Percentiles rank a stretch among this genome's conserved stretches.
Conservation (phyloP, 2,888 invertebrate species). For the Cheilosia scutellata region DNA sequence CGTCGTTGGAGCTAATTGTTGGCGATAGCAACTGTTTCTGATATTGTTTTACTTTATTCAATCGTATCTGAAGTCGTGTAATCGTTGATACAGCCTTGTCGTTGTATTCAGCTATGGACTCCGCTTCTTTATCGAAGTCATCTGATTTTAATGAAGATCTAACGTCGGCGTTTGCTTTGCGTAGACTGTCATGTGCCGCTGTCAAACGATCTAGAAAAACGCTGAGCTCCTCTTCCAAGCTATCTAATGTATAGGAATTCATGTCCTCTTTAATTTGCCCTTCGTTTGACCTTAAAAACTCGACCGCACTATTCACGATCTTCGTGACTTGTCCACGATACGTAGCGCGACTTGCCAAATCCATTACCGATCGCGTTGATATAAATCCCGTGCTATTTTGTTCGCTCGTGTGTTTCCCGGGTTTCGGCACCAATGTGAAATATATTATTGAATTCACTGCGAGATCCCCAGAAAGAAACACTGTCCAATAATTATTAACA, state of each 20-base stretch:
- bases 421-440: too few relatives aligned
- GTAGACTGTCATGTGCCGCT: conserved; percentile 27
- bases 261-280: neutral
- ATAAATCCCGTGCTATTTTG: conserved; percentile 9
- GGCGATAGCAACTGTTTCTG: conserved; percentile 12
- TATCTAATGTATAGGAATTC: conserved; percentile 16
- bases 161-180: conserved; percentile 23
- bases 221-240: conserved; percentile 29
- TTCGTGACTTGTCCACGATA: conserved; percentile 20
- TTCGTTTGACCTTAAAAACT: neutral
- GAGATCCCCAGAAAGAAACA: too few relatives aligned
- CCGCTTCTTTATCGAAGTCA: conserved; percentile 38
- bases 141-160: conserved; percentile 28
- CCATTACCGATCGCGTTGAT: conserved; percentile 16
- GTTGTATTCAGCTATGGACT: conserved; percentile 34
- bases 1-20: neutral
- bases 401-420: conserved; percentile 2
- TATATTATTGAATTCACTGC: too few relatives aligned
- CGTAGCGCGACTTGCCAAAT: conserved; percentile 24
- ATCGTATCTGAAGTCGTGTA: conserved; percentile 36
- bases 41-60: conserved; percentile 39
- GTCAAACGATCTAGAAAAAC: neutral
- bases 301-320: conserved; percentile 24
- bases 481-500: too few relatives aligned
- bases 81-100: conserved; percentile 40